Conservation (phyloP, 2,113 vertebrate species). For the Pelodiscus sinensis region DNA sequence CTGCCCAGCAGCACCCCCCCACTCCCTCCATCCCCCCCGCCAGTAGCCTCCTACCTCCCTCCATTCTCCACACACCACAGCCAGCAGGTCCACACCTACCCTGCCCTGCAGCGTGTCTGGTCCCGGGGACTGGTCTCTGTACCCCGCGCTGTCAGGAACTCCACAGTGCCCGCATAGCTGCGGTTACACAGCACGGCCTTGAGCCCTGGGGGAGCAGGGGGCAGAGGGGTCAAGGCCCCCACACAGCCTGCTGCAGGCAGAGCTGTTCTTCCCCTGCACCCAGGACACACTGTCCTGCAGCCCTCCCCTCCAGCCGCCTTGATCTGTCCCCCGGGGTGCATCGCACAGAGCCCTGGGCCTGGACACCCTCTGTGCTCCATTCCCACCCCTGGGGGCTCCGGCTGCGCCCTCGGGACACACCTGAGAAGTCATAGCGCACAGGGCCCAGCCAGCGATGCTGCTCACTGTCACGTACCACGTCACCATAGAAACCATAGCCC, state of each 20-base stretch:
- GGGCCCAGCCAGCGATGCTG: constrained; percentile 87
- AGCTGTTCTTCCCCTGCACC: neutral
- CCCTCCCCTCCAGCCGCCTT: neutral
- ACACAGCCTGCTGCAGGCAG: neutral
- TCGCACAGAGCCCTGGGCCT: neutral
- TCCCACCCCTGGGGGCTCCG: neutral
- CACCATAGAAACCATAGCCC: constrained; percentile 88
- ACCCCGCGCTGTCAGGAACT: constrained; percentile 80
- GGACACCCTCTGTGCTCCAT: too few relatives aligned
- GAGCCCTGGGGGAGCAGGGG: constrained; percentile 59
- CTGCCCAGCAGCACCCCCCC: too few relatives aligned
- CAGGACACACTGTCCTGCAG: too few relatives aligned
- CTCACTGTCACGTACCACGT: constrained; percentile 84
- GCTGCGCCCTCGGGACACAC: constrained; percentile 33
- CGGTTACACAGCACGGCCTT: constrained; percentile 81
- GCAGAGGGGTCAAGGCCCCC: neutral
- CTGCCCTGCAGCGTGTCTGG: constrained; percentile 83
- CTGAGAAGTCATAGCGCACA: constrained; percentile 83
- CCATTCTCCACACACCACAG: too few relatives aligned
- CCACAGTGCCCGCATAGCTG: constrained; percentile 80
- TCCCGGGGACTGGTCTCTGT: constrained; percentile 81
- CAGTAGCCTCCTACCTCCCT: too few relatives aligned
- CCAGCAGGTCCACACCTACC: neutral
- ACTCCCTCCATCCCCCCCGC: too few relatives aligned
- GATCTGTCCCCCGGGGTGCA: neutral